Evolutionary conservation across 1,140 invertebrate genomes (phyloP).

Genomic region (Drosophila tristis): DNA sequence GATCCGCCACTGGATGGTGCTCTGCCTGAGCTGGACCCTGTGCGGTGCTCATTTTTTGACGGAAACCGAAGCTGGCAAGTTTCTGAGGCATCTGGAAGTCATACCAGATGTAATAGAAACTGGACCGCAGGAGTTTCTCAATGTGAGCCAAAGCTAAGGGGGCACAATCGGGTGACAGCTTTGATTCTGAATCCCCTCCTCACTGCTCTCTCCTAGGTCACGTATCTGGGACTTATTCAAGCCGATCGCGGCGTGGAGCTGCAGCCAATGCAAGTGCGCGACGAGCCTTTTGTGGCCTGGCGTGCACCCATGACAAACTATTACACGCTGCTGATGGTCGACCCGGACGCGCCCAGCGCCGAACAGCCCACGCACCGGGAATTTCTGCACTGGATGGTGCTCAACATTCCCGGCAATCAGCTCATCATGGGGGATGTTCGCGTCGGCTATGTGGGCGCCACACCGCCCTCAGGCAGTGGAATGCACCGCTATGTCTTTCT

Average conservation of each 20-base stretch:
- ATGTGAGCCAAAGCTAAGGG: slow-evolving; percentile 40
- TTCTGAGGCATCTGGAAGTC: slow-evolving; percentile 65
- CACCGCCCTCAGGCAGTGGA: slow-evolving; percentile 91
- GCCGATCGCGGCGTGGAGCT: slow-evolving; percentile 88
- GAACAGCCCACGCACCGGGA: slow-evolving; percentile 90
- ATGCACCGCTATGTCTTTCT: slow-evolving; percentile 96
- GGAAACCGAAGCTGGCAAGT: slow-evolving; percentile 67
- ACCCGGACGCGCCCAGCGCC: slow-evolving; percentile 88
- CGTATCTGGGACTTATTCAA: slow-evolving; percentile 85
- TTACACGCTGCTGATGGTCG: slow-evolving; percentile 91
- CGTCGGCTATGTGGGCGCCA: slow-evolving; percentile 93
- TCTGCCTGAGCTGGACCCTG: background rate
- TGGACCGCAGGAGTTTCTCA: slow-evolving; percentile 75
- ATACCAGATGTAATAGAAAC: slow-evolving; percentile 76
- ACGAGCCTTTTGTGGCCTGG: slow-evolving; percentile 88
- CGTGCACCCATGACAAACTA: slow-evolving; percentile 85
- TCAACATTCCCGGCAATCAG: slow-evolving; percentile 93
- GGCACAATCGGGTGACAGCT: background rate
- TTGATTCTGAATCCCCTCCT: background rate
- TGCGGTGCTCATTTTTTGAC: background rate
- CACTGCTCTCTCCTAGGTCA: slow-evolving; percentile 43
- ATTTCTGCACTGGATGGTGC: slow-evolving; percentile 96
- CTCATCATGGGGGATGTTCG: slow-evolving; percentile 90
- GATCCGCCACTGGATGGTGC: slow-evolving; percentile 5
- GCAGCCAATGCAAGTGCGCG: slow-evolving; percentile 89